A percentile compares a stretch with the other conserved stretches of the same genome.
Conservation (phyloP, 1,140 invertebrate species). For the Ctenoplectra terminalis region DNA sequence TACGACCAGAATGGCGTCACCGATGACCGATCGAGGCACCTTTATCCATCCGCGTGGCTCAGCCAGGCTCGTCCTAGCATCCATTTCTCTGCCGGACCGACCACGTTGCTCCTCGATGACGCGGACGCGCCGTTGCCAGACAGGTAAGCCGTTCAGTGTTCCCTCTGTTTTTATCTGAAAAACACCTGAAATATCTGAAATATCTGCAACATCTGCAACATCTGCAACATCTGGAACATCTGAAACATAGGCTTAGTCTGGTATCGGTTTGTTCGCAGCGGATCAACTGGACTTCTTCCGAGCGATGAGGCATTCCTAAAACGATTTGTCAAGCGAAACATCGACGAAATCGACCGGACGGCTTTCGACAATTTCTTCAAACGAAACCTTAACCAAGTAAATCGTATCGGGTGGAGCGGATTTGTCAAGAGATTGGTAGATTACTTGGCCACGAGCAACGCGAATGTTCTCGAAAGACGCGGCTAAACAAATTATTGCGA, state of each 20-base stretch:
- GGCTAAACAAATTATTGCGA: neutral
- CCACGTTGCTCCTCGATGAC: conserved; percentile 50
- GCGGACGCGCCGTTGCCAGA: neutral
- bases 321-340: conserved; percentile 83
- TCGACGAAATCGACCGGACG: conserved; percentile 85
- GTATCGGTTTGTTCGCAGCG: conserved; percentile 23
- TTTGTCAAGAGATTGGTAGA: conserved; percentile 82
- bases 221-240: neutral
- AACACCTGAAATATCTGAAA: neutral
- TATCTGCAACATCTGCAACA: neutral
- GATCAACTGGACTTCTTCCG: too few species aligned
- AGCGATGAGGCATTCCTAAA: conserved; percentile 73
- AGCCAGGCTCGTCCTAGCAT: conserved; percentile 60
- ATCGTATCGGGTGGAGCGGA: conserved; percentile 77
- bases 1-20: conserved; percentile 77
- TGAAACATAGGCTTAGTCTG: too few species aligned
- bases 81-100: conserved; percentile 68
- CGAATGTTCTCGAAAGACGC: neutral
- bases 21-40: conserved; percentile 49
- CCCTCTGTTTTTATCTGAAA: too few species aligned
- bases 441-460: neutral
- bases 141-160: conserved; percentile 1
- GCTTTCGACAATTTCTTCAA: conserved; percentile 85
- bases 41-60: conserved; percentile 70
- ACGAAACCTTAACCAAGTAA: conserved; percentile 85